These are phyloP conservation scores for Hartigia nigra DNA, from an alignment of 2,888 invertebrate species.

Conservation along the genomic window DNA sequence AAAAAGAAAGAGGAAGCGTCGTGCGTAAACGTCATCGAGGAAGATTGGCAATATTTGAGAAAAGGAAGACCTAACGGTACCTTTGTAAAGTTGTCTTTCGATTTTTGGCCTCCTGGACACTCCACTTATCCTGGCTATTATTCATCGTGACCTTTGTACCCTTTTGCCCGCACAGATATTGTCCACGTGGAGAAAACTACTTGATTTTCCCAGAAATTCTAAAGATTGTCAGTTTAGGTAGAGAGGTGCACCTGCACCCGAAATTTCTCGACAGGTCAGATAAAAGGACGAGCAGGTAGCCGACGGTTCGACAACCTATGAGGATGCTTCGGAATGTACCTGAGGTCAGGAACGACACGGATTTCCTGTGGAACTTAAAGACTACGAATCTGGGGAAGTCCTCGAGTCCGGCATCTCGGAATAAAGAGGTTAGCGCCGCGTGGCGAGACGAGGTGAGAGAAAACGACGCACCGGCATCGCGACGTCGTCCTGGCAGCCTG, in stretches of 20 bases:
- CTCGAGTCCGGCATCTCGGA: neutral
- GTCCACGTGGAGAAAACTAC: neutral
- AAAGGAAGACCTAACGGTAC: slow-evolving; percentile 40
- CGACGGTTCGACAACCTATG: neutral
- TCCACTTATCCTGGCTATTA: too few relatives aligned
- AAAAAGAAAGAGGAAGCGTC: neutral
- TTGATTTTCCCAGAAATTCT: neutral
- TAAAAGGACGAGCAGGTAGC: neutral
- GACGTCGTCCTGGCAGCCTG: slow-evolving; percentile 11
- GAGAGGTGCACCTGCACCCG: neutral
- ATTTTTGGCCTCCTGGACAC: neutral
- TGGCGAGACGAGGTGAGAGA: neutral
- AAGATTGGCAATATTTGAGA: neutral
- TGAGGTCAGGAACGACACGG: neutral
- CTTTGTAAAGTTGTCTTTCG: neutral
- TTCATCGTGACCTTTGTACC: neutral
- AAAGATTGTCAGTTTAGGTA: neutral
- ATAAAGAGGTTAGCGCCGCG: neutral
- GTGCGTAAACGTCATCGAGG: too few relatives aligned
- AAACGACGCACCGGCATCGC: neutral
- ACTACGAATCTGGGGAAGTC: neutral
- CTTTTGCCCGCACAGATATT: too few relatives aligned
- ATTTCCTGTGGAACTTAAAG: neutral
- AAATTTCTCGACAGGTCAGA: too few relatives aligned
- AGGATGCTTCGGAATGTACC: neutral